Percentiles rank a stretch among this genome's conserved stretches.
These are phyloP conservation scores for Pycnonotus jocosus DNA, from an alignment of 2,113 vertebrate genomes.

Conservation along the genomic window DNA sequence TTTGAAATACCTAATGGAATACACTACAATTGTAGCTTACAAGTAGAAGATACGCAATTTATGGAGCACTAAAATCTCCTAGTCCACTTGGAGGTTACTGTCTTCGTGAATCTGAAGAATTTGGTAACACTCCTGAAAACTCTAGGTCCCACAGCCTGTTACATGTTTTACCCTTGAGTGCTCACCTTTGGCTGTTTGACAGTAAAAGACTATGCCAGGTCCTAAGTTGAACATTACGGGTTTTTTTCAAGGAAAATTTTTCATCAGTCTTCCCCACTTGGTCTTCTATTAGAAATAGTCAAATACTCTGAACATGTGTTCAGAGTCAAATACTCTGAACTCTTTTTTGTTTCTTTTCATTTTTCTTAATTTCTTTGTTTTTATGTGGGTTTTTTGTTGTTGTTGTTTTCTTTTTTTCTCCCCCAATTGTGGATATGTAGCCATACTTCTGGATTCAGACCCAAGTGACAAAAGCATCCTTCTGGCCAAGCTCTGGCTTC, in stretches of 20 bases:
- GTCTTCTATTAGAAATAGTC: neutral
- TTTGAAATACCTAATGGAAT: neutral
- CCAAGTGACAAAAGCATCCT: neutral
- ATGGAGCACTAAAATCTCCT: neutral
- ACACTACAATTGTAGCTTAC: neutral
- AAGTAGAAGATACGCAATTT: neutral
- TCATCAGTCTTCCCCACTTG: neutral
- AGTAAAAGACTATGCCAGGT: neutral
- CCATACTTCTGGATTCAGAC: neutral
- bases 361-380: neutral
- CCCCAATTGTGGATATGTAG: neutral
- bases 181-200: neutral
- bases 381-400: neutral
- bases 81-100: neutral
- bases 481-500: neutral
- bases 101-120: neutral
- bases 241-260: neutral
- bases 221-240: rapidly evolving
- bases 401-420: too few species aligned
- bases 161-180: neutral
- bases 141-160: neutral
- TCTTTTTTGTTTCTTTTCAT: neutral
- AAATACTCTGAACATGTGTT: neutral
- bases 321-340: neutral
- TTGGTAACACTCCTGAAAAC: neutral